phyloP scores from a whole-genome alignment of 2,888 invertebrate species.

The Pemphredon lugubris region DNA sequence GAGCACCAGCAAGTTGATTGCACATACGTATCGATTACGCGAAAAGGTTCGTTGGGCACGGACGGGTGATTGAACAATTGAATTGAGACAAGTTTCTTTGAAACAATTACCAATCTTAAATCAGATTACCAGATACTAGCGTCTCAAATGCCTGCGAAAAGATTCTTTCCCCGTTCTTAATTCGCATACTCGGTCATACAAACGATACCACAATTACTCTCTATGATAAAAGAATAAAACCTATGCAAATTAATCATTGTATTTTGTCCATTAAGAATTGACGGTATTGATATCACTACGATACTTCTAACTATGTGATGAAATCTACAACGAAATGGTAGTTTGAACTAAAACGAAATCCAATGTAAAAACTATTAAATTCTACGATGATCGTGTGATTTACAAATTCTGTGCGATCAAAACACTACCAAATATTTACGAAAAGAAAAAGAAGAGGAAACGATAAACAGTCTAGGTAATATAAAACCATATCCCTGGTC shows the following conservation, averaged over 20 bases:
- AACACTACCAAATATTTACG: neutral
- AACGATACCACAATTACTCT: conserved; percentile 9
- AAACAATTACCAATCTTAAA: neutral
- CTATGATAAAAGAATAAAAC: conserved; percentile 14
- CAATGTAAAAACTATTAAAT: conserved; percentile 13
- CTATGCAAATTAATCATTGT: conserved; percentile 33
- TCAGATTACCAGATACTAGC: neutral
- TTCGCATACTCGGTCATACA: too few species aligned
- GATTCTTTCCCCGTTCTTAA: too few species aligned
- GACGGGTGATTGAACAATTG: neutral
- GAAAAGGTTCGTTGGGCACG: conserved; percentile 26
- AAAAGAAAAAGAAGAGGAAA: neutral
- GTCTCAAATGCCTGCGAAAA: too few species aligned
- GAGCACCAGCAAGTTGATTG: conserved; percentile 58
- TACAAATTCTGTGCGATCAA: conserved; percentile 10
- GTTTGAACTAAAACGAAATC: conserved; percentile 2
- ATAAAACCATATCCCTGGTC: conserved; percentile 6
- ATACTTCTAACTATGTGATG: neutral
- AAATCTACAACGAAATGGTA: conserved; percentile 7
- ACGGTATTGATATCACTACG: neutral
- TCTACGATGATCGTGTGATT: conserved; percentile 12
- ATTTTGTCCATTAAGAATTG: conserved; percentile 27
- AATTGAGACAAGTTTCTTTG: conserved; percentile 22
- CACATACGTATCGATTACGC: conserved; percentile 31
- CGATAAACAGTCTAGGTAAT: neutral